Conservation (phyloP, 2,113 vertebrate species). For the Uria aalge region DNA sequence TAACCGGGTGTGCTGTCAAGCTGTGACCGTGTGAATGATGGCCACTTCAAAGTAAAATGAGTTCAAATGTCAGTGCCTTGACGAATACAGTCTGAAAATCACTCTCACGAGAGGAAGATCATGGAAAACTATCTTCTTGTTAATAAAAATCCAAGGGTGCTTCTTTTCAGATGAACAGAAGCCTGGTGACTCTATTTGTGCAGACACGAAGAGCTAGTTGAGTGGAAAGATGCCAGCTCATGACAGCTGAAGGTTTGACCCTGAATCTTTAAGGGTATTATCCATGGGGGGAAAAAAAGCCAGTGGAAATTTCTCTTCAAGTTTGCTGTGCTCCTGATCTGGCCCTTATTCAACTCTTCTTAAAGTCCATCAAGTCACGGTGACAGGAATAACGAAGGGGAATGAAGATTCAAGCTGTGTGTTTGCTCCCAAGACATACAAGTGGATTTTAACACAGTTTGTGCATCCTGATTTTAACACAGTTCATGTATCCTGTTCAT, state of each 20-base stretch:
- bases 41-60: background rate
- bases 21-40: background rate
- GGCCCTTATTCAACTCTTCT: background rate
- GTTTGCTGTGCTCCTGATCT: background rate
- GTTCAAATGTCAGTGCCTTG: background rate
- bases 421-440: background rate
- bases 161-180: background rate
- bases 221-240: background rate
- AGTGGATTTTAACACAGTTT: background rate
- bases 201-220: background rate
- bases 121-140: background rate
- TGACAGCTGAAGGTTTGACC: slow-evolving; percentile 16
- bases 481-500: background rate
- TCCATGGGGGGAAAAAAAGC: background rate
- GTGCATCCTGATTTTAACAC: background rate
- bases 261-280: slow-evolving; percentile 7
- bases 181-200: background rate
- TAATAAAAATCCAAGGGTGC: background rate
- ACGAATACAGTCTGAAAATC: background rate
- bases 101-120: background rate
- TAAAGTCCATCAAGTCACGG: background rate
- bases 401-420: background rate
- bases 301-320: slow-evolving; percentile 5
- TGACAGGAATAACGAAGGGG: background rate
- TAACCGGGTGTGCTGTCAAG: background rate